These are phyloP conservation scores for Drosophila varians DNA, from an alignment of 1,140 invertebrate genomes.

Conservation along the genomic window DNA sequence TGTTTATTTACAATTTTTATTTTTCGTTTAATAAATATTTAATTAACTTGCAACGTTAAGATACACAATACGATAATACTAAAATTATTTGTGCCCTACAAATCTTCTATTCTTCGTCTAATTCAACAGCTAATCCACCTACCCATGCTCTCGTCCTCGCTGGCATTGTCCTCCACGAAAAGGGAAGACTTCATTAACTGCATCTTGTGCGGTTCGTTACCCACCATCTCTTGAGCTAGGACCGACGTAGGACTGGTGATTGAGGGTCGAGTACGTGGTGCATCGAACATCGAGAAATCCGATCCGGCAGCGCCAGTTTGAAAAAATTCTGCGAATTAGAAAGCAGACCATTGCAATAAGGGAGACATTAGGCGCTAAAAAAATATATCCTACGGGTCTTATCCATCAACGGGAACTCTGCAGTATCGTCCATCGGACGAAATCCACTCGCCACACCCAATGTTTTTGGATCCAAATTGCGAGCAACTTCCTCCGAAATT, in stretches of 20 bases:
- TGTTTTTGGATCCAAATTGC: slow-evolving; percentile 59
- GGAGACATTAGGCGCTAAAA: accelerated
- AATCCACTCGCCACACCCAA: slow-evolving; percentile 47
- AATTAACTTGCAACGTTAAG: neutral
- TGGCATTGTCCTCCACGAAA: slow-evolving; percentile 59
- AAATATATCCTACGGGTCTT: slow-evolving; percentile 61
- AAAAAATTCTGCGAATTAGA: slow-evolving; percentile 58
- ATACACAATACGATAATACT: neutral
- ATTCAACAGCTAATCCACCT: neutral
- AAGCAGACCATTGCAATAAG: neutral
- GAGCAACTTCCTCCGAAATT: slow-evolving; percentile 62
- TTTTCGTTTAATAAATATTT: neutral
- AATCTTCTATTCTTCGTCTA: no score
- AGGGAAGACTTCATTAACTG: slow-evolving; percentile 95
- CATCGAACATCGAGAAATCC: slow-evolving; percentile 71
- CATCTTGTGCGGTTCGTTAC: slow-evolving; percentile 87
- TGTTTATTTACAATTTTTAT: neutral
- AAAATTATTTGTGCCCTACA: neutral
- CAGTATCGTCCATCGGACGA: slow-evolving; percentile 68
- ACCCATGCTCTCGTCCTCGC: slow-evolving; percentile 50
- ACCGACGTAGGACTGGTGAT: slow-evolving; percentile 85
- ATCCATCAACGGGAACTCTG: slow-evolving; percentile 70
- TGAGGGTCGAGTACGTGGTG: slow-evolving; percentile 15
- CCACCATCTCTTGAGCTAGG: slow-evolving; percentile 85
- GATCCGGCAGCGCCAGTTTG: slow-evolving; percentile 52